phyloP scores from a whole-genome alignment of 2,797 vertebrate genomes.

The Halcyon chelicuti region DNA sequence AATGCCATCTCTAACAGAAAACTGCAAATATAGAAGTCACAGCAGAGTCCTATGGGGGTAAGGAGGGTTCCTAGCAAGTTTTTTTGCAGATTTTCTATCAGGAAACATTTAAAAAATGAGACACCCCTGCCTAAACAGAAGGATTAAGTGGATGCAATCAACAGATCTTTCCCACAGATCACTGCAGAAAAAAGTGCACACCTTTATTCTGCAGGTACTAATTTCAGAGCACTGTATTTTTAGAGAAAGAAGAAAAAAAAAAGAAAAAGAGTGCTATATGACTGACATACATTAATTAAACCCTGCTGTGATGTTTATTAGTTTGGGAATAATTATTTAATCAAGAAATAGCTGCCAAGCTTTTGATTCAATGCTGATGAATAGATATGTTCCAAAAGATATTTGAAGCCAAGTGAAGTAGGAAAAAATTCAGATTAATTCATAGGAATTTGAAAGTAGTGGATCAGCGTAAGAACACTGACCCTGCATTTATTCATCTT shows the following conservation, averaged over 20 bases:
- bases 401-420: not conserved
- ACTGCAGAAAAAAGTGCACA: not conserved
- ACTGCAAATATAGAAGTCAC: not conserved
- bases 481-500: not conserved
- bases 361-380: conserved; percentile 50
- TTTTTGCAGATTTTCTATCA: conserved; percentile 31
- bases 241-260: not conserved
- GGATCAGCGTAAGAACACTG: not conserved
- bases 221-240: conserved; percentile 37
- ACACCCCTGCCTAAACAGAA: not conserved
- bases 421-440: not conserved
- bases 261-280: not conserved
- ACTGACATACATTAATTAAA: conserved; percentile 62
- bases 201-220: conserved; percentile 27
- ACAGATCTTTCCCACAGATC: conserved; percentile 10
- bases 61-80: not conserved
- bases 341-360: conserved; percentile 55
- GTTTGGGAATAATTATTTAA: conserved; percentile 67
- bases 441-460: conserved; percentile 13
- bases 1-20: not conserved
- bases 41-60: not conserved
- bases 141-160: conserved; percentile 1
- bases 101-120: not conserved
- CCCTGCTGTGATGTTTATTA: conserved; percentile 64
- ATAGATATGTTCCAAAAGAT: conserved; percentile 1